Base-by-base conservation (phyloP, 2,888 invertebrate genomes). In the Cephonodes hylas region DNA sequence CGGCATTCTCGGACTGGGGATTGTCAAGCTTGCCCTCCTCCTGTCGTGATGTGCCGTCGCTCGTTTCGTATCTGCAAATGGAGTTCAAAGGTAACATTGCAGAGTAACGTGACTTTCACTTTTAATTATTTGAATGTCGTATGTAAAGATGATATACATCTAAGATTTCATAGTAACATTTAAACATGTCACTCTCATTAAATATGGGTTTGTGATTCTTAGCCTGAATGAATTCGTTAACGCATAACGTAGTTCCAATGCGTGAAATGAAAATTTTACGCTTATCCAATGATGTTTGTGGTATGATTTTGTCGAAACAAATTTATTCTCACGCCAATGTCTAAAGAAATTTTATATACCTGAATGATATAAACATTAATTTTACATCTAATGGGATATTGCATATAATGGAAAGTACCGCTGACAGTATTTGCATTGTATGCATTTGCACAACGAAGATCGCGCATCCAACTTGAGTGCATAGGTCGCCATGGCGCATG, bases 1-100 rank as follows among this genome's bases (percentile, higher is more conserved):
- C 93, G 67, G 95, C 95, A 67, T 95, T 93, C 64, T 95, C 95
- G 0, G 91, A 86, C 20, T 93, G 89, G 61, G 95, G 95, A 64
- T 93, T 93, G 85, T 95, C 95, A 1, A 95, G 74, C 66, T 93
- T 93, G 22, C 94, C 95, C 74, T 94, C 93, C 77, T 95, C 95
- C 68, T 94, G 93, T 63, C 94, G 91, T 15, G 94, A 93, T 59
- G 94, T 94, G 56, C 95, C 95, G 68, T 95, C 95, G 72, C 95
- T 95, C 23, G 95, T 94, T 75, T 95, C 95, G 64, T 93, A 95
- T 27, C 95, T 93, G 86, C 70, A 68, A 57, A 56, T 42, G 10
- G 8, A 59, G 27, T 7, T 38, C 23, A 60, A 59, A 58, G 22
- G 22, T 22, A 42, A 42, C 13, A 22, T 20, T 7, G 10, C 3